Conservation (phyloP, 2,888 invertebrate species). For the Nomada lathburiana region DNA sequence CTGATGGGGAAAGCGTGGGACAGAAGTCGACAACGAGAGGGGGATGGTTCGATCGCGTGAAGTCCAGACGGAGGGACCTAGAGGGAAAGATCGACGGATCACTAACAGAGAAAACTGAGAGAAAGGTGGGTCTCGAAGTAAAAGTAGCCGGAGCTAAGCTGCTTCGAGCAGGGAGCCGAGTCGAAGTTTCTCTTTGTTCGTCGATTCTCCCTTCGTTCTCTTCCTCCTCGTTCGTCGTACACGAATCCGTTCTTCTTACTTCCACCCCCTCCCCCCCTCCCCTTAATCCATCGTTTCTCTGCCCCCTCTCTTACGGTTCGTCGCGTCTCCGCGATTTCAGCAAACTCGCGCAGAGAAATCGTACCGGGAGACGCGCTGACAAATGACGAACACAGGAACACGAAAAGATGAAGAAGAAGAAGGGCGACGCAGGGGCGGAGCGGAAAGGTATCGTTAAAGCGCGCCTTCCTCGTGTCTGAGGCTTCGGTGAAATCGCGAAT, state of each 20-base stretch:
- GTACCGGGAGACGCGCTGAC: constrained; percentile 22
- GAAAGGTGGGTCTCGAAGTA: constrained; percentile 22
- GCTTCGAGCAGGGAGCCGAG: constrained; percentile 43
- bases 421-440: not conserved
- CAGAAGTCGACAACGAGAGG: constrained; percentile 10
- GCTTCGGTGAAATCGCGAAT: constrained; percentile 34
- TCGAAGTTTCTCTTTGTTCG: constrained; percentile 49
- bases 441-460: constrained; percentile 6
- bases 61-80: not conserved
- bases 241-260: constrained; percentile 31
- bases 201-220: constrained; percentile 8
- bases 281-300: constrained; percentile 31
- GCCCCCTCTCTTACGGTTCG: constrained; percentile 20
- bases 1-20: constrained; percentile 52
- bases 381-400: constrained; percentile 17
- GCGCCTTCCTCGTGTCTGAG: not conserved
- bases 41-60: constrained; percentile 2
- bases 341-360: constrained; percentile 30
- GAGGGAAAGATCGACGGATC: constrained; percentile 17
- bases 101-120: not conserved
- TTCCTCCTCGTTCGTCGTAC: not conserved
- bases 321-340: constrained; percentile 14
- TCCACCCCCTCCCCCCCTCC: no score
- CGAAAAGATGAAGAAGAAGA: not conserved
- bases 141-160: constrained; percentile 44